A percentile compares a stretch with the other conserved stretches of the same genome.
These are phyloP conservation scores for Microcebus tavaratra DNA, from an alignment of 2,113 vertebrate species.

Conservation along the genomic window DNA sequence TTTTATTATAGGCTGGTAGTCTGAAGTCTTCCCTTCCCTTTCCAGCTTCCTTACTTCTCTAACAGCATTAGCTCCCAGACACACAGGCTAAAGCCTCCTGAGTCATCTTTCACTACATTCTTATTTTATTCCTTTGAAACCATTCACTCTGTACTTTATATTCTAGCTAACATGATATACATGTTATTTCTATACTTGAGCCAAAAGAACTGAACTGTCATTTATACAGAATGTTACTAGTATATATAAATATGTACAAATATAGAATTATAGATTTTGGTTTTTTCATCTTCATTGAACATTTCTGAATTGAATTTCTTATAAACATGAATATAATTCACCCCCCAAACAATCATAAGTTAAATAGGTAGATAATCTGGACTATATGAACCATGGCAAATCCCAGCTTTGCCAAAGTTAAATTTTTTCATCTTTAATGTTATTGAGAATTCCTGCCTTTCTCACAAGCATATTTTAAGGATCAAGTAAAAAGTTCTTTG, in stretches of 20 bases:
- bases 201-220: neutral
- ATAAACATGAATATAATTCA: neutral
- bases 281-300: neutral
- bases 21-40: neutral
- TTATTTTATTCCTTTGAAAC: neutral
- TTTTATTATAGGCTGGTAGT: neutral
- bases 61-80: neutral
- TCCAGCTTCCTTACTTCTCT: neutral
- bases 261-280: neutral
- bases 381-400: neutral
- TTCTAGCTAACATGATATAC: neutral
- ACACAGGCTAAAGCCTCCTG: neutral
- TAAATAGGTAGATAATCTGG: neutral
- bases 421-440: neutral
- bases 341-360: neutral
- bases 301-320: slow-evolving; percentile 22
- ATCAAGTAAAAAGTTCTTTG: neutral
- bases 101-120: neutral
- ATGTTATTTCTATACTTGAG: neutral
- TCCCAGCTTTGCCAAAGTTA: neutral
- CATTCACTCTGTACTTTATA: neutral
- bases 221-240: neutral
- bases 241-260: neutral
- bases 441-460: neutral
- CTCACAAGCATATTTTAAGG: neutral